Evolutionary conservation across 2,888 invertebrate species (phyloP).

Genomic region (Chloroclysta siterata): DNA sequence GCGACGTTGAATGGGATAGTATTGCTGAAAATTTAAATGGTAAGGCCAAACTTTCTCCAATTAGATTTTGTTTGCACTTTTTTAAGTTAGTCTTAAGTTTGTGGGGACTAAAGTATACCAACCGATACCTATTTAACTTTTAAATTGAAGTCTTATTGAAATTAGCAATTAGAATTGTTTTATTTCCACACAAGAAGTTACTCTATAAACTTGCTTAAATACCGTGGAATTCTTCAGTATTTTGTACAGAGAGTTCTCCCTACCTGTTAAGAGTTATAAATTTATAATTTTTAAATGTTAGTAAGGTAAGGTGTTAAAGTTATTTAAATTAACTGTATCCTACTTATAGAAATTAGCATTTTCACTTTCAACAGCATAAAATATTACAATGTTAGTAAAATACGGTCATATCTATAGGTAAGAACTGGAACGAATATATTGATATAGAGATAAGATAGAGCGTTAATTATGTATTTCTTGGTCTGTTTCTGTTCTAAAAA

Average conservation of each 20-base stretch:
- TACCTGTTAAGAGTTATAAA: no score
- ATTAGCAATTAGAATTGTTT: conserved; percentile 7
- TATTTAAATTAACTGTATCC: background rate
- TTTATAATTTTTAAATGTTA: background rate
- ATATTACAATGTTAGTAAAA: conserved; percentile 14
- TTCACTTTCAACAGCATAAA: background rate
- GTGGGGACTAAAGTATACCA: background rate
- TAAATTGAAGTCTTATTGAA: conserved; percentile 4
- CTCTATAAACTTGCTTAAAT: no score
- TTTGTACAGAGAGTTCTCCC: background rate
- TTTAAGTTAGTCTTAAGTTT: conserved; percentile 10
- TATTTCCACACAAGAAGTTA: conserved; percentile 1
- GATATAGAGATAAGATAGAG: conserved; percentile 65
- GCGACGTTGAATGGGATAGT: conserved; percentile 62
- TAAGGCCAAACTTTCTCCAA: conserved; percentile 58
- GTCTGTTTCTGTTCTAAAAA: conserved; percentile 26
- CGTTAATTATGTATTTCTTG: conserved; percentile 50
- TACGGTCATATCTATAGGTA: conserved; percentile 54
- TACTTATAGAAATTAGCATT: background rate
- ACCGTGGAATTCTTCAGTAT: background rate
- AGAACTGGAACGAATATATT: conserved; percentile 62
- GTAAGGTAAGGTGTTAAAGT: background rate
- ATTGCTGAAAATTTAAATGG: conserved; percentile 74
- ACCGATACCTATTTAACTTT: conserved; percentile 7
- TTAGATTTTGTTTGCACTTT: conserved; percentile 30